phyloP scores from a whole-genome alignment of 2,113 vertebrate species.

The Platanista minor region DNA sequence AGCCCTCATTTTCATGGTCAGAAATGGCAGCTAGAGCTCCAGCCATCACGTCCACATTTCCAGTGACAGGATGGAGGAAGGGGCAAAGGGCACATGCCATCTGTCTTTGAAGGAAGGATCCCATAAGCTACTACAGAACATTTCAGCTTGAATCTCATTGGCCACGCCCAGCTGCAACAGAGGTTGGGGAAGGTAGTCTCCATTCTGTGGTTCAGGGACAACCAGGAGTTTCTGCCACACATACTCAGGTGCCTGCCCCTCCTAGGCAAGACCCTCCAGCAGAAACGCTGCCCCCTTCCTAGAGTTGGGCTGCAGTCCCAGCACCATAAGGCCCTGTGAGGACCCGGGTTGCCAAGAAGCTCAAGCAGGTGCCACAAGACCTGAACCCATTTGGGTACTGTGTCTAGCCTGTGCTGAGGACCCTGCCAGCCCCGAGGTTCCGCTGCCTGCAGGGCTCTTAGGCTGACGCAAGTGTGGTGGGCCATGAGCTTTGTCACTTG shows the following conservation, averaged over 20 bases:
- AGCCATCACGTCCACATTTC: neutral
- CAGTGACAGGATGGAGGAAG: neutral
- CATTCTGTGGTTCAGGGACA: neutral
- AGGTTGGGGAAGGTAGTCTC: neutral
- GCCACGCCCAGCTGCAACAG: neutral
- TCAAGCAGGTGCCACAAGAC: constrained; percentile 13
- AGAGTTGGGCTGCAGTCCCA: neutral
- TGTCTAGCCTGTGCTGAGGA: neutral
- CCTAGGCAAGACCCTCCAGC: neutral
- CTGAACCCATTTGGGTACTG: constrained; percentile 17
- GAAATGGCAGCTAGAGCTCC: neutral
- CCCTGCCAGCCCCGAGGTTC: neutral
- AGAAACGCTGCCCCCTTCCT: neutral
- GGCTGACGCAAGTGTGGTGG: neutral
- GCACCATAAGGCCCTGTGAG: constrained; percentile 32
- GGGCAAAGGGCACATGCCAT: neutral
- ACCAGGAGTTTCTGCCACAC: neutral
- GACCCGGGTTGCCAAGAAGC: constrained; percentile 22
- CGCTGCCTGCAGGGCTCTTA: neutral
- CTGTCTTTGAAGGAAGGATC: neutral
- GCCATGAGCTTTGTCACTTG: neutral
- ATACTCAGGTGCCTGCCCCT: neutral
- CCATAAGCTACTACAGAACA: neutral
- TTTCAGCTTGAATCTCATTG: neutral
- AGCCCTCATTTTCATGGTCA: neutral